Base-by-base conservation (phyloP, 1,140 invertebrate species). In the Choristoneura fumiferana region DNA sequence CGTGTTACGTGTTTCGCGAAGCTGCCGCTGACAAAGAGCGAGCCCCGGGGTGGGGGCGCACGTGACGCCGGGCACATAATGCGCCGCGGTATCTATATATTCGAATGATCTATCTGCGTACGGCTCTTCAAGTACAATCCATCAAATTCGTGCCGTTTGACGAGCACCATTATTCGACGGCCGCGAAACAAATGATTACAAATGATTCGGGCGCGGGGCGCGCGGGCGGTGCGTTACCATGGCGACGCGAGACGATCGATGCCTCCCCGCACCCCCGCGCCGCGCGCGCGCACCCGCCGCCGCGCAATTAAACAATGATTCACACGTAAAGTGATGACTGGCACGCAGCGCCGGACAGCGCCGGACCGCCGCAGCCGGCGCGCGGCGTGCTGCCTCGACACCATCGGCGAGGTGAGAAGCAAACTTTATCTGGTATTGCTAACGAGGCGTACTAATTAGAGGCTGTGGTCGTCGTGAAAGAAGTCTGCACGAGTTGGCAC, bases 121-220 rank as follows among this genome's bases (percentile, higher is more conserved):
- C 29, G 14, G 13, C 52, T 9, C 52, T 29, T 29, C 14, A 18
- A 54, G 14, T 36, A 54, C 34, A 54, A 87, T 84, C 76, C 74
- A 84, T 87, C 81, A 85, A 78, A 84, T 84, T 79, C 67, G 49
- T 77, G 69, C 66, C 63, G 72, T 81, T 81, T 78, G 74, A 81
- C 73, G 70, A 77, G 72, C 58, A 71, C 75, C 75, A 78, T 84
- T 82, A 84, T 83, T 78, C 78, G 82, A 81, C 70, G 74, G 78
- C 75, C 67, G 76, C 80, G 78, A 85, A 87, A 85, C 84, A 87
- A 87, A 87, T 84, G 84, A 87, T 87, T 84, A 87, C 84, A 87
- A 87, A 87, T 85, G 84, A 83, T 85, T 84, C 78, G 73, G 71
- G 75, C 54, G 67, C 70, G 54, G 73, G 69, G 71, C 62, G 66